phyloP scores from a whole-genome alignment of 2,888 invertebrate species.

The Eledone cirrhosa region DNA sequence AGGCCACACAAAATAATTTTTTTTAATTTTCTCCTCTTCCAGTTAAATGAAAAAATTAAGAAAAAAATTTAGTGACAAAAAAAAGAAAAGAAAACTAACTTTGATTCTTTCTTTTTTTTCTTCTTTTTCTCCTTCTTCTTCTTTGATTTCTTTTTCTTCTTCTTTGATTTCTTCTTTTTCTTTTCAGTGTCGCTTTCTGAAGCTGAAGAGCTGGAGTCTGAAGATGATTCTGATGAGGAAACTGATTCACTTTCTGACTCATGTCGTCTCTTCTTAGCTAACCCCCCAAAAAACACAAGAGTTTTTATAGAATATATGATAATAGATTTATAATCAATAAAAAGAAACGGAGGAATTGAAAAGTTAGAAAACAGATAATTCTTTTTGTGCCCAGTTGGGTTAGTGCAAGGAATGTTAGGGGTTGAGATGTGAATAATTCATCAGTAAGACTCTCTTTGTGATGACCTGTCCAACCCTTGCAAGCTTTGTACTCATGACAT shows the following conservation, averaged over 20 bases:
- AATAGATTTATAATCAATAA: not conserved
- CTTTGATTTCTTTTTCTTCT: constrained; percentile 55
- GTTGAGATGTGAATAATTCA: no score
- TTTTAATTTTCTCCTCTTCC: no score
- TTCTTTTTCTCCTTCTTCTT: constrained; percentile 46
- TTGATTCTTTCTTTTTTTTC: constrained; percentile 49
- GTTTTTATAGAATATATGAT: not conserved
- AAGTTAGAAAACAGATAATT: no score
- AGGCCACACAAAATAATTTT: no score
- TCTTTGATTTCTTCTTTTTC: constrained; percentile 53
- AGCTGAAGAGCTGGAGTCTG: constrained; percentile 46
- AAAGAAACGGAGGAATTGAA: no score
- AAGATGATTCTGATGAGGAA: constrained; percentile 34
- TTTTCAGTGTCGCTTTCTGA: constrained; percentile 41
- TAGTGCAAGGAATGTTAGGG: no score
- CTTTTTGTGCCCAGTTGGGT: no score
- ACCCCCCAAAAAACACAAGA: constrained; percentile 10
- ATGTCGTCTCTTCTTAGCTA: not conserved
- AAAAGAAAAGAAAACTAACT: constrained; percentile 26
- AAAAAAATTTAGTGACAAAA: not conserved
- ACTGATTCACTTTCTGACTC: constrained; percentile 26
- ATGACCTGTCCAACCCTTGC: no score
- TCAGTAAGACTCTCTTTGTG: no score
- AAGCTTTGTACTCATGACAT: no score
- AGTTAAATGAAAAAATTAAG: no score